Conservation (phyloP, 2,797 vertebrate genomes). For the Manis javanica region DNA sequence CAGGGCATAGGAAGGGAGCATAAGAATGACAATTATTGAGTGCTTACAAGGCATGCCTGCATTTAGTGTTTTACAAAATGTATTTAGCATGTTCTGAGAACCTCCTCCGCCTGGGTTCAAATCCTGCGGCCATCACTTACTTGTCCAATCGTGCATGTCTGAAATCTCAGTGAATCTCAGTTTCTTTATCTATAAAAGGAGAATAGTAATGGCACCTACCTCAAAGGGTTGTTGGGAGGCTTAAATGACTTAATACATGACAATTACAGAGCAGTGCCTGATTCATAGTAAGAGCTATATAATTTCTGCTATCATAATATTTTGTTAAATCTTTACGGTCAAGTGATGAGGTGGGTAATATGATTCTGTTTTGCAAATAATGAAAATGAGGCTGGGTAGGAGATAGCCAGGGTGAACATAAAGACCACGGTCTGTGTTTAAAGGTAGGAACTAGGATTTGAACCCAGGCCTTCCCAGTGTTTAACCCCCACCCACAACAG, state of each 20-base stretch:
- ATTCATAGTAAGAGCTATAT: background rate
- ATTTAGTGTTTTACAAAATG: fast-evolving
- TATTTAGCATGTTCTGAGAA: background rate
- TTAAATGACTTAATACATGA: background rate
- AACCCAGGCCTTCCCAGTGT: background rate
- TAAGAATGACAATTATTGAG: fast-evolving
- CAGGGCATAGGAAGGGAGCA: fast-evolving
- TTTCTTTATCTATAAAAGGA: background rate
- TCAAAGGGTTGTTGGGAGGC: background rate
- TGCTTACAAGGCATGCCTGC: fast-evolving
- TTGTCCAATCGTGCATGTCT: fast-evolving
- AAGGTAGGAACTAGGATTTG: background rate
- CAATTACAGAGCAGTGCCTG: too few relatives aligned
- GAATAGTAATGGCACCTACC: background rate
- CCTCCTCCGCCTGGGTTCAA: background rate
- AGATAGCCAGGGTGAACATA: fast-evolving
- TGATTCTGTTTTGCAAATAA: background rate
- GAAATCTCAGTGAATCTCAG: background rate
- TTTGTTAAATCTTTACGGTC: background rate
- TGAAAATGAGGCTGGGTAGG: background rate
- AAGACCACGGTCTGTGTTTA: background rate
- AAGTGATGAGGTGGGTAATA: background rate
- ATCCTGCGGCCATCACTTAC: background rate
- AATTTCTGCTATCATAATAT: background rate
- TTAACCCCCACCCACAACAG: too few relatives aligned